Evolutionary conservation across 2,797 vertebrate species (phyloP), one percentile per base, ranked within the genome.

Genomic region (Cossypha caffra): DNA sequence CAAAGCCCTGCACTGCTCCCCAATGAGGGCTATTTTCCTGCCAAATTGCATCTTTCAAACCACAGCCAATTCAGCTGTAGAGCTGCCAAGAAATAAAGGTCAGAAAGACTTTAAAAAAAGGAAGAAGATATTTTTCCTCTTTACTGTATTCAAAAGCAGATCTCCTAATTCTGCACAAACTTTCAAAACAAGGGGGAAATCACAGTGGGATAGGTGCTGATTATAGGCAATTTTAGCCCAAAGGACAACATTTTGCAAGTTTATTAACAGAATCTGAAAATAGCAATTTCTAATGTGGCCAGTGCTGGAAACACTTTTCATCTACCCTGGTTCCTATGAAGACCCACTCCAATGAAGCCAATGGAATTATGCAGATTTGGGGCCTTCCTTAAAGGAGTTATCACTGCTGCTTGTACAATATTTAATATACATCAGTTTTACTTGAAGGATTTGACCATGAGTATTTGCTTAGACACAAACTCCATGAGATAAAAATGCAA

Each of bases 1-100:
- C 81, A 96, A 95, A 97, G 87, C 75, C 78, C 92, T 86, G 90
- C 88, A 89, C 90, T 93, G 86, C 94, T 95, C 92, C 94, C 94
- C 93, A 94, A 0, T 91, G 92, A 96, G 54, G 94, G 62, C 58
- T 95, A 86, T 94, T 95, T 93, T 83, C 87, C 91, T 97, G 92
- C 95, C 95, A 97, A 96, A 96, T 94, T 93, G 90, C 88, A 91
- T 96, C 91, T 91, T 94, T 95, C 80, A 95, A 93, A 66, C 91
- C 75, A 58, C 79, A 75, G 68, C 85, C 84, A 96, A 93, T 94
- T 95, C 80, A 73, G 64, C 68, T 90, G 75, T 95, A 90, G 61
- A 84, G 69, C 72, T 93, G 93, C 93, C 82, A 92, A 94, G 90
- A 81, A 48, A 95, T 86, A 96, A 95, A 95, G 91, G 83, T 95